Conservation (phyloP, 2,797 vertebrate species). For the Lagorchestes hirsutus region DNA sequence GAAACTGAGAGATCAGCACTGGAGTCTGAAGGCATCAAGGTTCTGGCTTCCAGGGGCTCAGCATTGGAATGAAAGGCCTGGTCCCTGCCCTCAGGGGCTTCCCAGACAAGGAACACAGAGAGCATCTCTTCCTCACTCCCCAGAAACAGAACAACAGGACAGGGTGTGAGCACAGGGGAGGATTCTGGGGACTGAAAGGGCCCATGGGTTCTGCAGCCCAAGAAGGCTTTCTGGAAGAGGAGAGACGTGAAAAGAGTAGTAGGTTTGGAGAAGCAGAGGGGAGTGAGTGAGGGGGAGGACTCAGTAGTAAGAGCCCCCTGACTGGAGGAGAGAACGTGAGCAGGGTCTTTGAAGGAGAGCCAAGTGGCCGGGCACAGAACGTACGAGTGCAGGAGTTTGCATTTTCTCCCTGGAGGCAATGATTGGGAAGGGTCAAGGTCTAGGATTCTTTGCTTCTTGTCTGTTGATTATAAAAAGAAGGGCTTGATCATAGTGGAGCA, state of each 20-base stretch:
- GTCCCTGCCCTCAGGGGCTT: not conserved
- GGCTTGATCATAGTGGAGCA: not conserved
- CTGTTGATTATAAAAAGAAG: not conserved
- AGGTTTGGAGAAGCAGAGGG: not conserved
- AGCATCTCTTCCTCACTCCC: not conserved
- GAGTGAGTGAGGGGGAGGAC: not conserved
- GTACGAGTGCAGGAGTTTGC: not conserved
- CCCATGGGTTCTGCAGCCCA: not conserved
- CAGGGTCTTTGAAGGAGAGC: not conserved
- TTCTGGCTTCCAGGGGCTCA: not conserved
- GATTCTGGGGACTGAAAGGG: not conserved
- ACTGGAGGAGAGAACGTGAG: too few relatives aligned
- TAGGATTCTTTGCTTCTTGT: not conserved
- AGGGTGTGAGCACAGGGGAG: not conserved
- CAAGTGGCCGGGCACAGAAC: not conserved
- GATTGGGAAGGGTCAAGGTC: not conserved
- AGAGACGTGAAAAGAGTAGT: not conserved
- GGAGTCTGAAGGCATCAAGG: not conserved
- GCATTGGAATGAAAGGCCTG: not conserved
- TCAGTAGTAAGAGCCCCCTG: not conserved
- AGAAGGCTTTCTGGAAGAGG: not conserved
- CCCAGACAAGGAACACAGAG: not conserved
- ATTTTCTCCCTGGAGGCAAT: not conserved
- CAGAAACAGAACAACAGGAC: not conserved
- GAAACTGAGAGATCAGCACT: not conserved